These are phyloP conservation scores for Anabacerthia variegaticeps DNA, from an alignment of 2,797 vertebrate species.

Conservation along the genomic window DNA sequence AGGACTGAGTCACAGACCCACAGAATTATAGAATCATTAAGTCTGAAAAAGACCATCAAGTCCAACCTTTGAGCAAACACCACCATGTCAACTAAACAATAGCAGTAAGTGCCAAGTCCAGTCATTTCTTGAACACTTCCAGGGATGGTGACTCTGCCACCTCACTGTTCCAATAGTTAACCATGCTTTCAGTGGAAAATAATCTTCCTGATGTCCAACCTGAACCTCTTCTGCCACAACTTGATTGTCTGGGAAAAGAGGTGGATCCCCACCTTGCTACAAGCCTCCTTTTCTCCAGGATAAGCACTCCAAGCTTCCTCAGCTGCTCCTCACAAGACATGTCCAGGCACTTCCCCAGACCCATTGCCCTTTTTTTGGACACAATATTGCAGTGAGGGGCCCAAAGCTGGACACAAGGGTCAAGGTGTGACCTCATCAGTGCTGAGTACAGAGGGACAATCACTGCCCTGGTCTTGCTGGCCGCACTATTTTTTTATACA, in stretches of 20 bases:
- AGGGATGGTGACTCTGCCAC: background rate
- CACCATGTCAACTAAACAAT: background rate
- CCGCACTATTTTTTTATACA: background rate
- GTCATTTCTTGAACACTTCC: background rate
- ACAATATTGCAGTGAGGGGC: background rate
- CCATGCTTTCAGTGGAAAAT: background rate
- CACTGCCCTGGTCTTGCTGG: accelerated
- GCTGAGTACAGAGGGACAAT: background rate
- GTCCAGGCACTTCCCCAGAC: background rate
- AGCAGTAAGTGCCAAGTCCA: accelerated
- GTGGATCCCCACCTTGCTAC: accelerated
- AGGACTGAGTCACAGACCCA: background rate
- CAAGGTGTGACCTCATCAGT: accelerated
- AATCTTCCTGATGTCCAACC: accelerated
- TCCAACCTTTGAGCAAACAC: background rate
- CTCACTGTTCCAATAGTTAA: background rate
- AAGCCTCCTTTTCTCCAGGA: background rate
- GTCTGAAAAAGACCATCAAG: background rate
- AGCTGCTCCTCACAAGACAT: background rate
- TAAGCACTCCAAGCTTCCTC: background rate
- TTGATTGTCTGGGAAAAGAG: background rate
- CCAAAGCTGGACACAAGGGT: accelerated
- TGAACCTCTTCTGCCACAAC: background rate
- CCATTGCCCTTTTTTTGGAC: background rate
- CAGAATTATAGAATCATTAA: background rate